Base-by-base conservation (phyloP, 1,140 invertebrate species). In the Agrypnia vestita region DNA sequence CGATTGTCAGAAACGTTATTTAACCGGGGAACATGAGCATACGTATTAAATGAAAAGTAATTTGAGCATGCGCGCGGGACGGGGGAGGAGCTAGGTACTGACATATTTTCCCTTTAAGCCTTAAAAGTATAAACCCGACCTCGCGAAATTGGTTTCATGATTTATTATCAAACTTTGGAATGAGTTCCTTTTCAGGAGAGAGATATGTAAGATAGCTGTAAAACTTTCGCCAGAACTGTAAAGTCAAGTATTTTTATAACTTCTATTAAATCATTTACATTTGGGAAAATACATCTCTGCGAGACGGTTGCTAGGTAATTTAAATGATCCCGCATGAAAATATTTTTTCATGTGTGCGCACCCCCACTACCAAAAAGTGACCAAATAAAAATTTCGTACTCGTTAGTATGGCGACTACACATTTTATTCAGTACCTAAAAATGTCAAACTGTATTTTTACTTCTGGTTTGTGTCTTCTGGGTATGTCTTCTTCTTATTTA, bases 151-250 rank as follows among this genome's bases (percentile, higher is more conserved):
- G 82, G 82, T 83, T 83, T 79, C 79, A 83, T 83, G 82, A 83
- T 83, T 83, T 83, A 83, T 83, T 83, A 83, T 83, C 56, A 83
- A 83, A 83, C 80, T 83, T 83, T 83, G 76, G 77, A 83, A 83
- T 81, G 77, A 81, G 80, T 83, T 83, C 69, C 61, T 59, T 77
- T 59, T 46, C 61, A 75, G 21, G 17, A 75, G 73, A 21, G 25
- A 46, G 75, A 62, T 67, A 62, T 77, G 47, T 64, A 47, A 67
- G 75, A 74, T 74, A 59, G 71, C 51, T 74, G 53, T 56, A 11
- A 74, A 74, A 56, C 21, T 44, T 56, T 74, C 51, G 12, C n/a
- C 46, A 55, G 43, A 43, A 56, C 21, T 74, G 13, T 17, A 46
- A 69, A 47, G 25, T 35, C 6, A 6, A 35, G 25, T 35, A 35